A percentile compares a stretch with the other conserved stretches of the same genome.
phyloP scores from a whole-genome alignment of 2,113 vertebrate species.

The Emberiza fucata region DNA sequence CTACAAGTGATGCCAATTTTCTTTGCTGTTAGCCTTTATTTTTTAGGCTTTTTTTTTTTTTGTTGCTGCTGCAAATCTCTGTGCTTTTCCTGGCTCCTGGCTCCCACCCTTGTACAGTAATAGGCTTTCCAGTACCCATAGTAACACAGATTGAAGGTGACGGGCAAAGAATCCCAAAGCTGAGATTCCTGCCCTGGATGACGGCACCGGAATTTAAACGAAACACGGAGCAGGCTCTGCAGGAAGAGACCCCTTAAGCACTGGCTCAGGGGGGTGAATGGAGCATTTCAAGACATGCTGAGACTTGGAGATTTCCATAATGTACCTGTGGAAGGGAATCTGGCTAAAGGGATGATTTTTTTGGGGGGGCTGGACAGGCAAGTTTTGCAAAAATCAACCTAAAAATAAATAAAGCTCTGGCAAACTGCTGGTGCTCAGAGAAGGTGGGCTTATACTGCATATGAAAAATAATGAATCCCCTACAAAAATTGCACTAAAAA shows the following conservation, averaged over 20 bases:
- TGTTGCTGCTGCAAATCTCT: not conserved
- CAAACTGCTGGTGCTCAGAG: not conserved
- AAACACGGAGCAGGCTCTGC: not conserved
- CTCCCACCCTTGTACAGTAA: constrained; percentile 28
- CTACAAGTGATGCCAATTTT: not conserved
- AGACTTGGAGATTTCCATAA: not conserved
- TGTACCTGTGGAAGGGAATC: not conserved
- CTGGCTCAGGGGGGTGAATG: not conserved
- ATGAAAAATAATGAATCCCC: not conserved
- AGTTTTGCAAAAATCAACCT: not conserved
- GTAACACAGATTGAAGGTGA: constrained; percentile 51
- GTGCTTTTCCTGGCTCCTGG: not conserved
- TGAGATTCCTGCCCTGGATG: constrained; percentile 43
- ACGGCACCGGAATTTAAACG: constrained; percentile 34
- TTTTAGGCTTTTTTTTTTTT: not conserved
- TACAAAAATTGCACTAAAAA: not conserved
- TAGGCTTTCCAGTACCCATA: constrained; percentile 62
- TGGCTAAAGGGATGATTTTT: not conserved
- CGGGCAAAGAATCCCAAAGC: constrained; percentile 47
- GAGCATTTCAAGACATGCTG: not conserved
- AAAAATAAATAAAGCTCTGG: not conserved
- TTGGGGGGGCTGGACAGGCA: not conserved
- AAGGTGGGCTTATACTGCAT: not conserved
- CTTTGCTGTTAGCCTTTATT: not conserved
- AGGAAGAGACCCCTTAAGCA: not conserved